These are phyloP conservation scores for Catalaphyllia jardinei DNA, from an alignment of 64 coral and sea anemone species.

Conservation along the genomic window DNA sequence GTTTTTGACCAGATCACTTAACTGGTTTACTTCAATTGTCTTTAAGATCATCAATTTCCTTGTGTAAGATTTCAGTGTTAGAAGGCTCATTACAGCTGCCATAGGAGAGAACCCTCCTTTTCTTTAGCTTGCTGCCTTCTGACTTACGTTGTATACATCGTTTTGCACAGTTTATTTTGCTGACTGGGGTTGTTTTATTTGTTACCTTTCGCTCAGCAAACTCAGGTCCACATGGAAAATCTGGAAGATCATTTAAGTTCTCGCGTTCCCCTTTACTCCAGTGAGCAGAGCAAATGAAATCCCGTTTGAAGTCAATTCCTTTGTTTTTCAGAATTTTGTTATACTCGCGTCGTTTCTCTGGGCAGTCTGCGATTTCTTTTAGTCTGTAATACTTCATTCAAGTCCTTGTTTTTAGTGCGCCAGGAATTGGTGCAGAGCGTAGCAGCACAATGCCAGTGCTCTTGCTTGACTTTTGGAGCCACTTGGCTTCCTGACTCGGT, in stretches of 20 bases:
- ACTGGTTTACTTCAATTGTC: slow-evolving; percentile 65
- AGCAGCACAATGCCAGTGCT: slow-evolving; percentile 72
- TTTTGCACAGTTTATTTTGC: slow-evolving; percentile 47
- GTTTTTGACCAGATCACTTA: slow-evolving; percentile 62
- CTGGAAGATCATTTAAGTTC: slow-evolving; percentile 59
- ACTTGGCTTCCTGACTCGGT: slow-evolving; percentile 42
- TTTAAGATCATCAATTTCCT: slow-evolving; percentile 56
- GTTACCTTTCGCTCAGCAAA: slow-evolving; percentile 53
- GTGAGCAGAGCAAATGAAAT: slow-evolving; percentile 63
- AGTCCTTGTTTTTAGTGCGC: slow-evolving; percentile 57
- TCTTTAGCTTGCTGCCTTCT: slow-evolving; percentile 29
- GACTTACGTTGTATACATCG: slow-evolving; percentile 35
- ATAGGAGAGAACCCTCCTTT: slow-evolving; percentile 66
- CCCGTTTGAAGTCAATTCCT: slow-evolving; percentile 43
- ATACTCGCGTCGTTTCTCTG: slow-evolving; percentile 53
- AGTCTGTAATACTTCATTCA: slow-evolving; percentile 78
- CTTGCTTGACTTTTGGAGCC: slow-evolving; percentile 43
- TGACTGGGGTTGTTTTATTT: slow-evolving; percentile 60
- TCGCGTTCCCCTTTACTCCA: slow-evolving; percentile 61
- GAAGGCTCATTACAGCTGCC: slow-evolving; percentile 50
- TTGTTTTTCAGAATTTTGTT: slow-evolving; percentile 67
- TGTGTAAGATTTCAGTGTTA: slow-evolving; percentile 43
- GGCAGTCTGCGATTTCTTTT: slow-evolving; percentile 63
- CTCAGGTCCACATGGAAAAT: slow-evolving; percentile 48
- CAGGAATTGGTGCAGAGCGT: slow-evolving; percentile 65